Evolutionary conservation across 2,797 vertebrate genomes (phyloP).

Genomic region (Schizopygopsis pylzovi): DNA sequence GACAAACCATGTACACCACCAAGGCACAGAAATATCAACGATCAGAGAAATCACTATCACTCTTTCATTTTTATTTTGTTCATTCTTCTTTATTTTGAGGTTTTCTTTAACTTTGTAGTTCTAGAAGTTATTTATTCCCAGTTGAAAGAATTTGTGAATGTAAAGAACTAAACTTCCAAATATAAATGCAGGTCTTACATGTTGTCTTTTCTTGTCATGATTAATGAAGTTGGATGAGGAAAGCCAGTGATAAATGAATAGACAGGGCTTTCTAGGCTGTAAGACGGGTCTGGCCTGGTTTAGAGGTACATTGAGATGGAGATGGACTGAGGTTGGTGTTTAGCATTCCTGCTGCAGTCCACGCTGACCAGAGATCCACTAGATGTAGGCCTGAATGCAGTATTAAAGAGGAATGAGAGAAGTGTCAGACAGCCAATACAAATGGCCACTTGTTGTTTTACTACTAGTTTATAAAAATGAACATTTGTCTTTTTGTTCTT

Average conservation of each 20-base stretch:
- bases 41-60: neutral
- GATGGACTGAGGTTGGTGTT: neutral
- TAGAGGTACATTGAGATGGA: neutral
- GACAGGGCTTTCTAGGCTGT: neutral
- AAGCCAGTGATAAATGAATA: neutral
- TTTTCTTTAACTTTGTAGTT: neutral
- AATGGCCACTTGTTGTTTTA: neutral
- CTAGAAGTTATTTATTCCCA: neutral
- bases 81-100: neutral
- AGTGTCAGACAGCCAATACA: no score
- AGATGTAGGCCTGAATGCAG: neutral
- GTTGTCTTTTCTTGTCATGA: neutral
- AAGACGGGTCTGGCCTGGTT: neutral
- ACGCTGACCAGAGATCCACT: neutral
- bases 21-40: neutral
- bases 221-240: neutral
- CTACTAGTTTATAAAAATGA: neutral
- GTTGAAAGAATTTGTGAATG: neutral
- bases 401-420: neutral
- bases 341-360: neutral
- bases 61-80: neutral
- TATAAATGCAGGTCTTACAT: neutral
- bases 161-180: neutral
- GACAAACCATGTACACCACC: neutral
- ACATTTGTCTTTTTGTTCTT: slow-evolving; percentile 26